Evolutionary conservation across 2,888 invertebrate species (phyloP), one percentile per base, ranked within the genome.

Genomic region (Oeneis ivallda): DNA sequence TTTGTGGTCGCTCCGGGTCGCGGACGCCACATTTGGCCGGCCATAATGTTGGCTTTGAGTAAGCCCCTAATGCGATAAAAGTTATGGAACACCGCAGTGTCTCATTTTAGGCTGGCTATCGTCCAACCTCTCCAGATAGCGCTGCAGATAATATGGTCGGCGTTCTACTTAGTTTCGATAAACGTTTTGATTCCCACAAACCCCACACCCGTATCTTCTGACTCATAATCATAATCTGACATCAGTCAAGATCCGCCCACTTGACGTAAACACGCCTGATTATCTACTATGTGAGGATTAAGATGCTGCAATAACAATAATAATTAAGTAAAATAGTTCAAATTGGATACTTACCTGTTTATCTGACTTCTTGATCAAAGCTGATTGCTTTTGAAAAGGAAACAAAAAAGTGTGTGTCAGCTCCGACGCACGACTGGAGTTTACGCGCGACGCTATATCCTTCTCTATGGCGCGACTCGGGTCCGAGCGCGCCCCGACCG

Each of bases 201-300:
- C 86, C 88, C 84, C 86, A 87, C 85, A 86, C 81, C 82, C 84
- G 78, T 83, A 83, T 82, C 82, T 81, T 82, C 83, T 87, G 85
- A 86, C 78, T 86, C 86, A 86, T 81, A 79, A 85, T n/a, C n/a
- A n/a, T 83, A 79, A 86, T 84, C 85, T 81, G 83, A 79, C 78
- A 83, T 82, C 65, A 54, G 50, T 63, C 60, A 61, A 41, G 56
- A 62, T 53, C 83, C 87, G 83, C 87, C 87, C 83, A 86, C 86
- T 85, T 81, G 69, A 81, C 65, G 45, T 65, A 61, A 58, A 64
- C 41, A 68, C 58, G 62, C 43, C 58, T 59, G 43, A 62, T 59
- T 63, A 66, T 64, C 47, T 49, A 62, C 47, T 45, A 43, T 15
- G 13, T 9, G 43, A 63, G 45, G 53, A 59, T 63, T 49, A 49